Evolutionary conservation across 2,113 vertebrate species (phyloP).

Genomic region (Urocitellus parryii): DNA sequence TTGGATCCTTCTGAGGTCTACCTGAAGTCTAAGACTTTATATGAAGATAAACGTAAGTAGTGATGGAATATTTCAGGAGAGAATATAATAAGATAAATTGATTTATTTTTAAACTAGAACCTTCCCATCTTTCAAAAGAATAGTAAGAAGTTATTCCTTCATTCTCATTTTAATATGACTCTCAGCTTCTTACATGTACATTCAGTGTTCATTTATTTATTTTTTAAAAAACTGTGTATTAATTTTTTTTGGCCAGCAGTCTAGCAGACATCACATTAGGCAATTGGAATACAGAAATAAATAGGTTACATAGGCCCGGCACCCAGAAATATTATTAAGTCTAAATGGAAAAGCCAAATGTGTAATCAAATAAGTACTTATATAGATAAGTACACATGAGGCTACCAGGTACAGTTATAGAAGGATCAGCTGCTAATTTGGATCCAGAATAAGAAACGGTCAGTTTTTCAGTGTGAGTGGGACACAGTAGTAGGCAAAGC

Average conservation of each 20-base stretch:
- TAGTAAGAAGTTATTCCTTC: not conserved
- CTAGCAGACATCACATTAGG: not conserved
- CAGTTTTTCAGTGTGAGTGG: not conserved
- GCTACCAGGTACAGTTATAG: not conserved
- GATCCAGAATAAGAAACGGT: not conserved
- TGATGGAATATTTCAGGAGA: slow-evolving; percentile 39
- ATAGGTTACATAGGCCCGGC: not conserved
- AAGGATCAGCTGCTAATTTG: not conserved
- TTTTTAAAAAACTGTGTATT: not conserved
- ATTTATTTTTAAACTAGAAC: not conserved
- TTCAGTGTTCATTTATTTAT: not conserved
- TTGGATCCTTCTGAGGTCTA: slow-evolving; percentile 97
- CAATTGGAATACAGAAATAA: slow-evolving; percentile 7
- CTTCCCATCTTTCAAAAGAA: not conserved
- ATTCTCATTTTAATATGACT: not conserved
- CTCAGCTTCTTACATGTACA: not conserved
- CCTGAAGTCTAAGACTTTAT: slow-evolving; percentile 95
- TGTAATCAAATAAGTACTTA: not conserved
- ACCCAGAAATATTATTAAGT: slow-evolving; percentile 28
- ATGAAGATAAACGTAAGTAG: slow-evolving; percentile 97
- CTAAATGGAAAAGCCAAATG: not conserved
- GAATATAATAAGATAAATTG: not conserved
- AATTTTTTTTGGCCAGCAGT: not conserved
- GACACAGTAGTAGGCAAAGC: not conserved
- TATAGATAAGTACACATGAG: not conserved